Conservation (phyloP, 2,888 invertebrate species). For the Drosophila rubida region DNA sequence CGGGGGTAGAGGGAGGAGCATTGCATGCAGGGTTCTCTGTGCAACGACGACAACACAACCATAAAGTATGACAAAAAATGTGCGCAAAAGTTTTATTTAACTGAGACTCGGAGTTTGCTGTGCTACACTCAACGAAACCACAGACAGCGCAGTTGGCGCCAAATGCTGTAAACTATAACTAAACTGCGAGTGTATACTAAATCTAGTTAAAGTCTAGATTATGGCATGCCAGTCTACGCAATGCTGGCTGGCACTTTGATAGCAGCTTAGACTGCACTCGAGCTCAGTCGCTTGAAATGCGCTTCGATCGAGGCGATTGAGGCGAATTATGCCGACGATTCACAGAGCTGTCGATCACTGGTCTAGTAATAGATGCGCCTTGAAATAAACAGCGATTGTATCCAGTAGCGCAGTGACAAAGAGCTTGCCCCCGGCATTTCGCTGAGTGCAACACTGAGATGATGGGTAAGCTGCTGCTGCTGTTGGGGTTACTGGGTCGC, state of each 20-base stretch:
- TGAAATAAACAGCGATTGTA: too few species aligned
- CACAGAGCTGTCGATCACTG: too few species aligned
- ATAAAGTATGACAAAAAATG: constrained; percentile 72
- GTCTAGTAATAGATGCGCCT: too few species aligned
- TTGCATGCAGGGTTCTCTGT: not conserved
- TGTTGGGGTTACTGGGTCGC: constrained; percentile 20
- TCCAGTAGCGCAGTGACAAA: too few species aligned
- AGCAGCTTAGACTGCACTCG: not conserved
- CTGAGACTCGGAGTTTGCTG: constrained; percentile 32
- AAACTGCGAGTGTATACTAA: not conserved
- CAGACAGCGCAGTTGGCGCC: not conserved
- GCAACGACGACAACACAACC: constrained; percentile 46
- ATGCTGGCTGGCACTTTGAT: not conserved
- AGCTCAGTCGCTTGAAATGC: not conserved
- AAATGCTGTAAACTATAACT: constrained; percentile 5
- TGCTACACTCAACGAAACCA: constrained; percentile 40
- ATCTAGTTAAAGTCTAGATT: constrained; percentile 2
- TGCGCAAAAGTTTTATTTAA: constrained; percentile 68
- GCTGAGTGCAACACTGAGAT: constrained; percentile 12
- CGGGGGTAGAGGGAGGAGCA: too few species aligned
- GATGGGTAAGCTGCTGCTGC: not conserved
- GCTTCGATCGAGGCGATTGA: not conserved
- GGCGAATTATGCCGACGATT: not conserved
- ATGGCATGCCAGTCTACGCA: not conserved
- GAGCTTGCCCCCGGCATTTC: constrained; percentile 3